phyloP scores from a whole-genome alignment of 2,113 vertebrate species.

The Cnemophilus loriae region DNA sequence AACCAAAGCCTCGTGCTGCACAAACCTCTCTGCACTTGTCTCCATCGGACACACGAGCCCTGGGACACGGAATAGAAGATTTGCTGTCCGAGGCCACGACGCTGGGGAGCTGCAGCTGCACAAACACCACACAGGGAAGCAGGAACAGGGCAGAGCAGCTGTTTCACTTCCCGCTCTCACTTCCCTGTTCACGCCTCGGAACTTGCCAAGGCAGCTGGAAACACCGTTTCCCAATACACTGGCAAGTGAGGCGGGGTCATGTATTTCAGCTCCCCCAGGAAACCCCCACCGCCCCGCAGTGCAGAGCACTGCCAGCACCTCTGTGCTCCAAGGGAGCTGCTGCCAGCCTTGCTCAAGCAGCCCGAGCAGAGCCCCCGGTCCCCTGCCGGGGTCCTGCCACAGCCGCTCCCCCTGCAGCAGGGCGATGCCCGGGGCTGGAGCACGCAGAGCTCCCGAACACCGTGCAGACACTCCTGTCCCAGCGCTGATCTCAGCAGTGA shows the following conservation, averaged over 20 bases:
- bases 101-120: background rate
- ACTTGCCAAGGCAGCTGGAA: background rate
- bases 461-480: background rate
- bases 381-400: background rate
- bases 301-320: background rate
- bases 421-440: background rate
- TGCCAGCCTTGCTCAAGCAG: background rate
- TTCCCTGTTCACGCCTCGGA: background rate
- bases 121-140: background rate
- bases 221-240: background rate
- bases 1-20: background rate
- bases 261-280: background rate
- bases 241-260: background rate
- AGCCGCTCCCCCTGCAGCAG: background rate
- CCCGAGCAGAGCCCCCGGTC: too few species aligned
- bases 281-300: background rate
- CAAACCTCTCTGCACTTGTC: background rate
- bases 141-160: background rate
- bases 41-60: fast-evolving
- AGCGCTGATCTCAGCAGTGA: background rate
- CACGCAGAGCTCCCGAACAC: background rate
- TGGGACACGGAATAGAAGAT: fast-evolving
- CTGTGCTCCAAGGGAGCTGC: background rate
- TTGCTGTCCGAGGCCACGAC: background rate
- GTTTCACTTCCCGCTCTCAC: background rate